These are phyloP conservation scores for Ericerus pela DNA, from an alignment of 1,140 invertebrate genomes.

Conservation along the genomic window DNA sequence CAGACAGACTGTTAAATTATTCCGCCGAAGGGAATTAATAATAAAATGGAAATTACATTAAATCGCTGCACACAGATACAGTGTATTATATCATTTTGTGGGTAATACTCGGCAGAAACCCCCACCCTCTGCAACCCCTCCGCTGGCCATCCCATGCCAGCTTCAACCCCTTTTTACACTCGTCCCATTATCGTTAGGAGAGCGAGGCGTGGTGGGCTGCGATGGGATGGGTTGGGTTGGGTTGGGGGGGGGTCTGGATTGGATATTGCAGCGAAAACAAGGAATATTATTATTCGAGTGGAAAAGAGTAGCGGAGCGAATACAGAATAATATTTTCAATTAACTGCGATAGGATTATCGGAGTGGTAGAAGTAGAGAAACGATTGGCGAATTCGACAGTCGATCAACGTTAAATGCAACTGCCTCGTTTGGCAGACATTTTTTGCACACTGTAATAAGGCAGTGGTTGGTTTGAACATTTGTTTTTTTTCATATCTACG, in stretches of 20 bases:
- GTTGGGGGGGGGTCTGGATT: too few relatives aligned
- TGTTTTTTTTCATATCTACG: too few relatives aligned
- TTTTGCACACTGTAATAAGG: too few relatives aligned
- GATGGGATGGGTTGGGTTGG: too few relatives aligned
- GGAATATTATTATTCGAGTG: conserved; percentile 12
- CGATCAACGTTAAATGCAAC: neutral
- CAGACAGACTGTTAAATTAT: conserved; percentile 7
- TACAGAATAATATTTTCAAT: conserved; percentile 9
- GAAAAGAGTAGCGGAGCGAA: conserved; percentile 9
- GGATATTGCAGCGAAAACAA: conserved; percentile 6
- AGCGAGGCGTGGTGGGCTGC: too few relatives aligned
- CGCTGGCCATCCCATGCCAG: too few relatives aligned
- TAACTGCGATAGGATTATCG: conserved; percentile 12
- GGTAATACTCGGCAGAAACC: neutral
- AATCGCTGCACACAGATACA: conserved; percentile 4
- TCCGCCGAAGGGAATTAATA: conserved; percentile 2
- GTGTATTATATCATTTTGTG: conserved; percentile 7
- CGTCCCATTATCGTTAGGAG: too few relatives aligned
- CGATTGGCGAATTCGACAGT: neutral
- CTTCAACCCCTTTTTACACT: too few relatives aligned
- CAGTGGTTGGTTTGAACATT: too few relatives aligned
- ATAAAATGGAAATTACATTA: conserved; percentile 10
- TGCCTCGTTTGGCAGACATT: neutral
- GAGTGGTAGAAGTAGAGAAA: neutral
- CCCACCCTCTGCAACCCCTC: too few relatives aligned